Conservation (phyloP, 2,888 invertebrate species). For the Galeopsomyia nigrocyanea region DNA sequence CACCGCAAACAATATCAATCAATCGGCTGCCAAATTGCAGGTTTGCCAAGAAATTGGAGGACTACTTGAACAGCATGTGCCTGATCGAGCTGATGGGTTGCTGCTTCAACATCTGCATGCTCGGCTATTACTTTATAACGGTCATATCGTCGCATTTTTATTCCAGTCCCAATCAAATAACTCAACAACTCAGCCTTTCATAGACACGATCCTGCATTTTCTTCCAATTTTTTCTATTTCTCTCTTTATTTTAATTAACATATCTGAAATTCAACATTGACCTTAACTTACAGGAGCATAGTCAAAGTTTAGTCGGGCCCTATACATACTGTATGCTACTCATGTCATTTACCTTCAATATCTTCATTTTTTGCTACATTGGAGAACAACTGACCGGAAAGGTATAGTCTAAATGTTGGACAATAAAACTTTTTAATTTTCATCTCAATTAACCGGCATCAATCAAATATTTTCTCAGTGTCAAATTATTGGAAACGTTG, state of each 20-base stretch:
- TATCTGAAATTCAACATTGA: no score
- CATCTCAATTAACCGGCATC: slow-evolving; percentile 5
- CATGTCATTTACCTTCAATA: slow-evolving; percentile 29
- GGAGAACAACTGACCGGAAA: slow-evolving; percentile 38
- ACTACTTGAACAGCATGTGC: slow-evolving; percentile 44
- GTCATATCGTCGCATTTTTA: slow-evolving; percentile 25
- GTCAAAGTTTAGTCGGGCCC: no score
- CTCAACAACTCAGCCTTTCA: no score
- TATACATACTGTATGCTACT: slow-evolving; percentile 1
- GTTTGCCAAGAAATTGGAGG: slow-evolving; percentile 15
- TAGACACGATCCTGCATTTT: no score
- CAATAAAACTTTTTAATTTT: background rate
- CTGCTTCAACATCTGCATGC: slow-evolving; percentile 50
- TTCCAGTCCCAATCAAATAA: no score
- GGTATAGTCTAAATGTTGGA: background rate
- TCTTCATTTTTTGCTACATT: slow-evolving; percentile 43
- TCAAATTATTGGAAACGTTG: slow-evolving; percentile 50
- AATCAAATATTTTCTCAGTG: slow-evolving; percentile 45
- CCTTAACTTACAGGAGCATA: no score
- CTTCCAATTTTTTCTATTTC: no score
- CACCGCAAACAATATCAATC: background rate
- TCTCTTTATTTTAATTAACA: no score
- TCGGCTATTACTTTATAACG: slow-evolving; percentile 51
- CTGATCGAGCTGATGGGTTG: slow-evolving; percentile 51
- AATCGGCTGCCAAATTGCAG: background rate